Evolutionary conservation across 2,797 vertebrate species (phyloP).

Genomic region (Sebastes minor): DNA sequence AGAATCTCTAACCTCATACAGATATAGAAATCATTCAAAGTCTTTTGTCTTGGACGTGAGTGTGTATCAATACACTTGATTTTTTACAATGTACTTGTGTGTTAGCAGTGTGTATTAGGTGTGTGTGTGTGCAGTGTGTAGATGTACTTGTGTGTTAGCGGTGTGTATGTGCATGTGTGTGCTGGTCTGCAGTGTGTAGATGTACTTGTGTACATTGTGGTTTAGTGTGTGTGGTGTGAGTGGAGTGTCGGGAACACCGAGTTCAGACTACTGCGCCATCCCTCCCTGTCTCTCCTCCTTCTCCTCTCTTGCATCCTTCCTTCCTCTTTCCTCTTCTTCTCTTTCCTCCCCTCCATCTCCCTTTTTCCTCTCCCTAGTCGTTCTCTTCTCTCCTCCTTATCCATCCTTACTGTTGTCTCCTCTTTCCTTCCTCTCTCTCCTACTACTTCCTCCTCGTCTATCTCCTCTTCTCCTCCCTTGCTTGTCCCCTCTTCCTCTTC

Average conservation of each 20-base stretch:
- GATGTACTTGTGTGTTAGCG: not conserved
- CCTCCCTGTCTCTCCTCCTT: slow-evolving; percentile 14
- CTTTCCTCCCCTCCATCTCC: not conserved
- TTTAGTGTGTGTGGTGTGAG: slow-evolving; percentile 51
- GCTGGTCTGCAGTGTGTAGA: slow-evolving; percentile 9
- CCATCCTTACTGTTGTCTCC: not conserved
- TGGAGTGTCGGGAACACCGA: slow-evolving; percentile 66
- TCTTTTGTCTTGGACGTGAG: slow-evolving; percentile 11
- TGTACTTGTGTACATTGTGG: slow-evolving; percentile 5
- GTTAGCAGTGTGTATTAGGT: not conserved
- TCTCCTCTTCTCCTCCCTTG: not conserved
- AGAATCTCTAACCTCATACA: slow-evolving; percentile 4
- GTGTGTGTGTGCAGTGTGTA: not conserved
- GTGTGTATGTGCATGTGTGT: not conserved
- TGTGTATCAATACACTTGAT: not conserved
- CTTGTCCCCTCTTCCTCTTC: slow-evolving; percentile 4
- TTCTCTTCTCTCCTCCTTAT: not conserved
- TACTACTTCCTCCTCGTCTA: not conserved
- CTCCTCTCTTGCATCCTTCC: not conserved
- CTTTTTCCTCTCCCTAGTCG: not conserved
- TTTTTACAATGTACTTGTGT: not conserved
- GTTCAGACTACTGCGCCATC: slow-evolving; percentile 69
- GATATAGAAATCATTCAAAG: slow-evolving; percentile 6
- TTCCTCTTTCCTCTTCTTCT: too few relatives aligned
- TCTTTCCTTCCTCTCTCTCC: not conserved